phyloP scores from a whole-genome alignment of 2,113 vertebrate genomes.

The Sceloporus undulatus region DNA sequence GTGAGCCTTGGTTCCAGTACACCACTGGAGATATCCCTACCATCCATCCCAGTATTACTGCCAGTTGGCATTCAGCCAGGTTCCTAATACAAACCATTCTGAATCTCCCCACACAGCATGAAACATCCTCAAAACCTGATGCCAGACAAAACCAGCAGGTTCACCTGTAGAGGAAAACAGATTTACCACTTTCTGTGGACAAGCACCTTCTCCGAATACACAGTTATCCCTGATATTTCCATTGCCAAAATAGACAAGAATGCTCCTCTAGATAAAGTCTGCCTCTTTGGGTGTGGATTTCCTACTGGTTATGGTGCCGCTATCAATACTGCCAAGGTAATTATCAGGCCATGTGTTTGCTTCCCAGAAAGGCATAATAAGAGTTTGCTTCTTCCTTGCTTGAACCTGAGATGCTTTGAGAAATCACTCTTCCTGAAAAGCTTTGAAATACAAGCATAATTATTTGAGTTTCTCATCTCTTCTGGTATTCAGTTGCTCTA shows the following conservation, averaged over 20 bases:
- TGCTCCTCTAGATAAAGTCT: constrained; percentile 86
- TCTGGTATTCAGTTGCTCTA: background rate
- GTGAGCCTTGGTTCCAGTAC: too few species aligned
- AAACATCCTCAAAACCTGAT: constrained; percentile 56
- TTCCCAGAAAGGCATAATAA: rapidly evolving
- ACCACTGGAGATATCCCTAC: too few species aligned
- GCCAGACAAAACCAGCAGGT: constrained; percentile 76
- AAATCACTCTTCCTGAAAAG: background rate
- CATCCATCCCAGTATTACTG: rapidly evolving
- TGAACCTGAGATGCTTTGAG: too few species aligned
- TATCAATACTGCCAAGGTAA: constrained; percentile 84
- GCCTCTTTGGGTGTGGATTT: constrained; percentile 84
- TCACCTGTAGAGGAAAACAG: constrained; percentile 83
- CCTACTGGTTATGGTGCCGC: constrained; percentile 88
- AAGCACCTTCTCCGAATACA: constrained; percentile 89
- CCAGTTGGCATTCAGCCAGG: background rate
- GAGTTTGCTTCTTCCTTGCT: too few species aligned
- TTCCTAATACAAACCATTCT: background rate
- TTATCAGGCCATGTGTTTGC: rapidly evolving
- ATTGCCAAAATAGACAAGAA: constrained; percentile 80
- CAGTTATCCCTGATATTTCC: constrained; percentile 77
- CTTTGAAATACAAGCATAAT: background rate
- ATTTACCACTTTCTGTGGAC: constrained; percentile 82
- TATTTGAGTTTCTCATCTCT: background rate
- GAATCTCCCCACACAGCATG: constrained; percentile 5